Percentiles rank a stretch among this genome's conserved stretches.
Evolutionary conservation across 2,888 invertebrate genomes (phyloP).

Genomic region (Spilosoma lubricipeda): DNA sequence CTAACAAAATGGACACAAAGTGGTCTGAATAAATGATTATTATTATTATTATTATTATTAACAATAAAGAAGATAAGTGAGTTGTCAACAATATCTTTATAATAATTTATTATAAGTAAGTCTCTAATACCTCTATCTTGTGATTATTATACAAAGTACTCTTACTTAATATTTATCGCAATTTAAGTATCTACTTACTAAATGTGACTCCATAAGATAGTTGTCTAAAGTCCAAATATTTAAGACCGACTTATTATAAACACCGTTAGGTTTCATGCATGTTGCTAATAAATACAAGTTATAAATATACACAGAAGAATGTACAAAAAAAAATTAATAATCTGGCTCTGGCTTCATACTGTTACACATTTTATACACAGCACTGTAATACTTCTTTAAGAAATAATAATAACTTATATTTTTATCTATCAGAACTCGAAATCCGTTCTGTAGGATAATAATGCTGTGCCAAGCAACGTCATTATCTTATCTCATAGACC

Average conservation of each 20-base stretch:
- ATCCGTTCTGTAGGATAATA: neutral
- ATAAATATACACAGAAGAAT: too few species aligned
- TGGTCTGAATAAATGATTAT: too few species aligned
- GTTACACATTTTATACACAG: neutral
- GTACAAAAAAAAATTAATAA: too few species aligned
- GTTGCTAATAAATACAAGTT: too few species aligned
- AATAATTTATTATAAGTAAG: neutral
- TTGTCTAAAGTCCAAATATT: neutral
- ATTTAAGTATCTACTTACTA: neutral
- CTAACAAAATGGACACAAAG: too few species aligned
- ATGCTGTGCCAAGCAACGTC: neutral
- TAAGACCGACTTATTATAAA: too few species aligned
- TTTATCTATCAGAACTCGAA: neutral
- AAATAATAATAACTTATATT: too few species aligned
- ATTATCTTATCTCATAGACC: neutral
- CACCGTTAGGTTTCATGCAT: too few species aligned
- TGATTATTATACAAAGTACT: neutral
- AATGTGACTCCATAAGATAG: neutral
- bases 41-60: too few species aligned
- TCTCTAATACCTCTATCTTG: neutral
- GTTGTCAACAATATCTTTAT: neutral
- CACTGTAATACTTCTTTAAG: neutral
- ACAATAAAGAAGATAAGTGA: too few species aligned
- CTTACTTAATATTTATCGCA: neutral
- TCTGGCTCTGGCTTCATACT: neutral